A percentile compares a stretch with the other conserved stretches of the same genome.
phyloP scores from a whole-genome alignment of 2,888 invertebrate species.

The Scelioninae gen. 2 region DNA sequence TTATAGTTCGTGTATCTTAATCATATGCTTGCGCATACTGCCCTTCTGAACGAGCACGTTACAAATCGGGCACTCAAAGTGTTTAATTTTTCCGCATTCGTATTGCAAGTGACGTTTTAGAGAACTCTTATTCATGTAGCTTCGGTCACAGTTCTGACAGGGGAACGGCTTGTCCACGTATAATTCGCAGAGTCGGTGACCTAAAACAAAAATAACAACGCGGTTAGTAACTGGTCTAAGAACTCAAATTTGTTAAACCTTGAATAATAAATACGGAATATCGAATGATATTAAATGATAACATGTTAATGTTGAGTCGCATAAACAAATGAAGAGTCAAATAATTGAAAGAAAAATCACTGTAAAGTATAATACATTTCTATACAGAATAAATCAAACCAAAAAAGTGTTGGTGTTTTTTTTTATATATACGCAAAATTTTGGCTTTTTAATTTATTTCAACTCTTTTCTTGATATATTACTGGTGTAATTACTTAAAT shows the following conservation, averaged over 20 bases:
- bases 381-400: not conserved
- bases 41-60: slow-evolving; percentile 59
- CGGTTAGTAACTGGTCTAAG: slow-evolving; percentile 54
- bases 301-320: too few relatives aligned
- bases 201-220: slow-evolving; percentile 64
- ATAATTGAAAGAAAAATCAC: too few relatives aligned
- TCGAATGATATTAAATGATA: too few relatives aligned
- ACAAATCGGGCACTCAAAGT: slow-evolving; percentile 66
- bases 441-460: slow-evolving; percentile 45
- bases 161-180: slow-evolving; percentile 59
- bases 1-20: slow-evolving; percentile 56
- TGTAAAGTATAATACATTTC: too few relatives aligned
- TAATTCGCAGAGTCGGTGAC: slow-evolving; percentile 8
- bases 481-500: not conserved
- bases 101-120: slow-evolving; percentile 67
- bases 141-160: slow-evolving; percentile 62
- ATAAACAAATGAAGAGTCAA: too few relatives aligned
- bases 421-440: not conserved
- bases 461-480: slow-evolving; percentile 23
- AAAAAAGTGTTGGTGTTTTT: too few relatives aligned
- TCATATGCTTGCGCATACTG: slow-evolving; percentile 63
- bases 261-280: too few relatives aligned
- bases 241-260: not conserved
- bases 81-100: slow-evolving; percentile 65
- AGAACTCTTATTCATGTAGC: slow-evolving; percentile 73